phyloP scores from a whole-genome alignment of 2,888 invertebrate species.

The Ornithoptera priamus region DNA sequence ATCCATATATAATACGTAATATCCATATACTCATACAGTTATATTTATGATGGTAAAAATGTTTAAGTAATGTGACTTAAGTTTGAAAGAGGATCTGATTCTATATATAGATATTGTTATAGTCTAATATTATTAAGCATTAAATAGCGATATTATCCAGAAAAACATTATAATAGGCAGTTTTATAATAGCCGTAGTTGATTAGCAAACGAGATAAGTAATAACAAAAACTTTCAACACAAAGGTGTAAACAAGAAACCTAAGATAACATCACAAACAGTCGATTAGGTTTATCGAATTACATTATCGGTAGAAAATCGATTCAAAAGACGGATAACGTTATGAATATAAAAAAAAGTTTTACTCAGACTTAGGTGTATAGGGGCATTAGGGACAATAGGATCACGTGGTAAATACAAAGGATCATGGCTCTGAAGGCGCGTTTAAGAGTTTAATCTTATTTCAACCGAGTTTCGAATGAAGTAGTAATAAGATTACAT shows the following conservation, averaged over 20 bases:
- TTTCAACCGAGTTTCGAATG: slow-evolving; percentile 57
- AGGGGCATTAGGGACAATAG: slow-evolving; percentile 53
- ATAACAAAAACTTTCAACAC: slow-evolving; percentile 30
- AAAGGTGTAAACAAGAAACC: slow-evolving; percentile 32
- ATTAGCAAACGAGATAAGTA: slow-evolving; percentile 18
- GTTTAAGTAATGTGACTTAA: no score
- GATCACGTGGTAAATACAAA: slow-evolving; percentile 62
- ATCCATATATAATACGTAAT: no score
- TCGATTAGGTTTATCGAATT: slow-evolving; percentile 45
- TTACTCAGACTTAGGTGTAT: slow-evolving; percentile 48
- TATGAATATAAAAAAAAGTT: slow-evolving; percentile 40
- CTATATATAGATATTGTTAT: background rate
- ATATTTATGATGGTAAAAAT: no score
- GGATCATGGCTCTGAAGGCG: slow-evolving; percentile 49
- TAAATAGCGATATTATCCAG: background rate
- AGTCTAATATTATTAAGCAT: background rate
- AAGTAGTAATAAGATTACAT: slow-evolving; percentile 66
- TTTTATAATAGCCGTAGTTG: slow-evolving; percentile 22
- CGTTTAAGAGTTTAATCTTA: slow-evolving; percentile 57
- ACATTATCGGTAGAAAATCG: slow-evolving; percentile 41
- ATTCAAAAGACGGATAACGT: slow-evolving; percentile 36
- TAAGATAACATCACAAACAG: slow-evolving; percentile 39
- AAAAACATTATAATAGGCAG: background rate
- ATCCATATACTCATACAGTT: no score
- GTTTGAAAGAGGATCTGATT: background rate